A percentile compares a stretch with the other conserved stretches of the same genome.
Evolutionary conservation across 2,113 vertebrate species (phyloP).

Genomic region (Sapayoa aenigma): DNA sequence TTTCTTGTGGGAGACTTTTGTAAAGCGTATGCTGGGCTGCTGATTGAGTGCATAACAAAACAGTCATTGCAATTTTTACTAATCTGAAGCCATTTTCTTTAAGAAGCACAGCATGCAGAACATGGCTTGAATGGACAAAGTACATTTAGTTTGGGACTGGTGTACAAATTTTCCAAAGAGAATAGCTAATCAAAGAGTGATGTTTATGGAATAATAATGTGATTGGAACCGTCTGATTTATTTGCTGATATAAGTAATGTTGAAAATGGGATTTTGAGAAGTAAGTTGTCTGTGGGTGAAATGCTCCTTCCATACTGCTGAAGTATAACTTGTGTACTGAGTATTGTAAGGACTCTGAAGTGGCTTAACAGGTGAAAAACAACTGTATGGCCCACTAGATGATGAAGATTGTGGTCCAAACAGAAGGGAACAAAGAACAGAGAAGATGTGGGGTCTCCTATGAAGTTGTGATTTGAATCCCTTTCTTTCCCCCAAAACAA

Average conservation of each 20-base stretch:
- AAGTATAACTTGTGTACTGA: background rate
- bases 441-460: background rate
- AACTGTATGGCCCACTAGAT: background rate
- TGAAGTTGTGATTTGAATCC: background rate
- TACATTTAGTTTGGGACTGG: background rate
- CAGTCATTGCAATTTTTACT: conserved; percentile 1
- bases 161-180: conserved; percentile 13
- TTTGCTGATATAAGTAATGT: conserved; percentile 12
- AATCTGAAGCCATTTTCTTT: conserved; percentile 26
- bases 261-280: conserved; percentile 27
- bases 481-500: background rate
- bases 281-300: background rate
- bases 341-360: background rate
- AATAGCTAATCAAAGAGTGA: conserved; percentile 52
- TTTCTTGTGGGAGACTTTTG: conserved; percentile 3
- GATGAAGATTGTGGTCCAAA: background rate
- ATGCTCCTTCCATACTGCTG: background rate
- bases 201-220: conserved; percentile 2
- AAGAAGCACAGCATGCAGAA: background rate
- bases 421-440: background rate
- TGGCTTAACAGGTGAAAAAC: background rate
- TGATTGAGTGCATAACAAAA: background rate
- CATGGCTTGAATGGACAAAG: background rate
- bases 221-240: conserved; percentile 1
- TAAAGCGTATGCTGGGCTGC: background rate